Evolutionary conservation across 2,797 vertebrate species (phyloP), one percentile per base, ranked within the genome.

Genomic region (Rhincodon typus): DNA sequence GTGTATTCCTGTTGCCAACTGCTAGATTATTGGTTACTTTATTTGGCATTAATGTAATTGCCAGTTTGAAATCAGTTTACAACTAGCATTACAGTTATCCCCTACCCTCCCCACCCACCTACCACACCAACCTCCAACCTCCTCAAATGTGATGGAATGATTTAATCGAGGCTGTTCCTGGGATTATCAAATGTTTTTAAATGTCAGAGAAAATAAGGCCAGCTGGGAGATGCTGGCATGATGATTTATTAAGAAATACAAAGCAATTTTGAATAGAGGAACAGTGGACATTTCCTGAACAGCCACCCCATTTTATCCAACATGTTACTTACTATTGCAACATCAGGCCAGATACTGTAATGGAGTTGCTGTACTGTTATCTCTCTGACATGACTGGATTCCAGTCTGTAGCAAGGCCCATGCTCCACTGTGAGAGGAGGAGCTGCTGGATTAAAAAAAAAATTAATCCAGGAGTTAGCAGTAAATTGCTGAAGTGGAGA

Each of bases 111-210:
- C 62, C 57, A 10, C 57, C 57, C 57, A 62, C 8, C 46, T 10
- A 62, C 57, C 8, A 62, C 57, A 62, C 57, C 86, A 87, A 46
- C 46, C 17, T 34, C 19, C 34, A 7, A n/a, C 34, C 90, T n/a
- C 62, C 19, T 67, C 62, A 67, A 23, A 93, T 67, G 66, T 93
- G 62, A 93, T 93, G 62, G 62, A 93, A 67, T 93, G 38, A 93
- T 67, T 93, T 38, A 38, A 93, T 93, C 62, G 38, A 19, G 34
- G 62, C 62, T 25, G 34, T 17, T 38, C 38, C 34, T 12, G 90
- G n/a, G 90, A 93, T 67, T 93, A 67, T n/a, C 90, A 38, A n/a
- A n/a, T n/a, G 90, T 93, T 93, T 84, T 93, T 93, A 93, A 93
- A 93, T 93, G 90, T 93, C 90, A 93, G 90, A 67, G 90, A 67